These are phyloP conservation scores for Calcarius lapponicus DNA, from an alignment of 2,797 vertebrate genomes.

Conservation along the genomic window DNA sequence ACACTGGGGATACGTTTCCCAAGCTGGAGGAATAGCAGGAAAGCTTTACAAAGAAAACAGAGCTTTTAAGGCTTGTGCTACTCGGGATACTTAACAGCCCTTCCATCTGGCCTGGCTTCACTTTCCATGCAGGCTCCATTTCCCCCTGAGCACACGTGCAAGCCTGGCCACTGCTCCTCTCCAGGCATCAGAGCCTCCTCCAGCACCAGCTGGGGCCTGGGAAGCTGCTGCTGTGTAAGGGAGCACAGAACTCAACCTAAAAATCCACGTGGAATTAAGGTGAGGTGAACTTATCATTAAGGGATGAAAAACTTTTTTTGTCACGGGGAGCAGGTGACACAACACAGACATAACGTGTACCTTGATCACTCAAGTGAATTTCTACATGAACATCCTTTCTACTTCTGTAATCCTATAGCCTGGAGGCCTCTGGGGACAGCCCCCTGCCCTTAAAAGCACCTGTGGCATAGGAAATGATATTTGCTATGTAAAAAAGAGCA, in stretches of 20 bases:
- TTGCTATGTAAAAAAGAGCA: neutral
- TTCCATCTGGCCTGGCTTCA: conserved; percentile 10
- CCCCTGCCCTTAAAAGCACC: neutral
- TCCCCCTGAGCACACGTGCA: neutral
- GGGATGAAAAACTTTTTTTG: neutral
- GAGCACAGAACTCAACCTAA: neutral
- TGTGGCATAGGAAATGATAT: neutral
- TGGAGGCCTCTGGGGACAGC: neutral
- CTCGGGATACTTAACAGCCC: neutral
- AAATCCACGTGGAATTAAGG: neutral
- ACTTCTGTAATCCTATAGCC: neutral
- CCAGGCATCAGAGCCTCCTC: neutral
- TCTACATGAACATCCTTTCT: neutral
- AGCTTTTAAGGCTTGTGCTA: neutral
- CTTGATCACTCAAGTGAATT: neutral
- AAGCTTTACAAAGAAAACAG: conserved; percentile 29
- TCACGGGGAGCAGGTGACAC: neutral
- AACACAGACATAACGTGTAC: accelerated
- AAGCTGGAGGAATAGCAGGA: neutral
- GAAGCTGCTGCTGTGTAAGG: neutral
- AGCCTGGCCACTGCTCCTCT: neutral
- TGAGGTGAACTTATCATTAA: neutral
- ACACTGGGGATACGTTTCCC: neutral
- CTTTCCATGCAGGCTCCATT: neutral
- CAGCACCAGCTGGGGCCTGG: neutral